phyloP scores from a whole-genome alignment of 2,113 vertebrate genomes.

The Patagioenas fasciata region DNA sequence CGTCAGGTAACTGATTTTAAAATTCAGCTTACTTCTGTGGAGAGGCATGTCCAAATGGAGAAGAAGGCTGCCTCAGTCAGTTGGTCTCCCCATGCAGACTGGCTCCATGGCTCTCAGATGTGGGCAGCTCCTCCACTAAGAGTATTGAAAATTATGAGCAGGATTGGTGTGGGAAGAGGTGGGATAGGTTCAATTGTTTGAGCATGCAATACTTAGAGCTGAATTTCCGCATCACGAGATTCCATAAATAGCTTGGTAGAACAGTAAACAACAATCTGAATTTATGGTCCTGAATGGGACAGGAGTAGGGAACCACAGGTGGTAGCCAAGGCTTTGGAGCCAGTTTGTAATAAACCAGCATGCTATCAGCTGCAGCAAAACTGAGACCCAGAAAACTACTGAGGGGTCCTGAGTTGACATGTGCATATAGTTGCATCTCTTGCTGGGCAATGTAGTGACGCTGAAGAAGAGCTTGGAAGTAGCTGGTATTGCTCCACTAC shows the following conservation, averaged over 20 bases:
- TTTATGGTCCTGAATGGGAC: neutral
- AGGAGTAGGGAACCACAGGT: neutral
- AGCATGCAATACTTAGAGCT: neutral
- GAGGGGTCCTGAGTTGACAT: neutral
- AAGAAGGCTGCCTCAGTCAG: neutral
- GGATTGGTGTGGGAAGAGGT: neutral
- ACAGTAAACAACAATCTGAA: neutral
- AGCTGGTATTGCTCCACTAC: neutral
- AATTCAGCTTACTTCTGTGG: neutral
- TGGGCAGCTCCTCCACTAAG: neutral
- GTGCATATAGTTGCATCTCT: neutral
- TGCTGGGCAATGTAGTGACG: neutral
- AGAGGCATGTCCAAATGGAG: accelerated
- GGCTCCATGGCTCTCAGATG: neutral
- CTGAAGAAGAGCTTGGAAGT: neutral
- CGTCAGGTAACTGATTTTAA: neutral
- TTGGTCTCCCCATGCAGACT: neutral
- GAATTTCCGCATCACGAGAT: neutral
- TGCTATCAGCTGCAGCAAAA: neutral
- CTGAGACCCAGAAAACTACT: neutral
- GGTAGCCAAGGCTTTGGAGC: neutral
- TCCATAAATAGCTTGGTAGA: neutral
- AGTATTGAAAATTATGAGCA: neutral
- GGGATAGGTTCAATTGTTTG: neutral
- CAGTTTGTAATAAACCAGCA: neutral